Conservation (phyloP, 2,797 vertebrate species). For the Eulemur coronatus region DNA sequence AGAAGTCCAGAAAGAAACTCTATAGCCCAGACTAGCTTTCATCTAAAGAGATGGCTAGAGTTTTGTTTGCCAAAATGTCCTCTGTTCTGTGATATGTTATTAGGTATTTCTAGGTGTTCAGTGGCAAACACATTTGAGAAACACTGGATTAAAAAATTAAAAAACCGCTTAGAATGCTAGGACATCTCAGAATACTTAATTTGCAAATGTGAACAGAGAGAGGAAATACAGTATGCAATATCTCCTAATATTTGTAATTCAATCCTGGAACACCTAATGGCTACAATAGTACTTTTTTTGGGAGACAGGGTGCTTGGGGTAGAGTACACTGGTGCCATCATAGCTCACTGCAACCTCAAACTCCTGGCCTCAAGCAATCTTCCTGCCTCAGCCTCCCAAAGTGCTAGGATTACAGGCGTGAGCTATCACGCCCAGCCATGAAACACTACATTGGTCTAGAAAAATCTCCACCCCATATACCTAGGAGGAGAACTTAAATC, state of each 20-base stretch:
- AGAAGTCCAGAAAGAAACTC: background rate
- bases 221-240: background rate
- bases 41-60: constrained; percentile 28
- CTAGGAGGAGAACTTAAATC: background rate
- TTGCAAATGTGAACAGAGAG: background rate
- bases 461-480: background rate
- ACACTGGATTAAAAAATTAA: background rate
- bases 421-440: too few species aligned
- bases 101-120: background rate
- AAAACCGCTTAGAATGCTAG: background rate
- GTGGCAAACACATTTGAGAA: constrained; percentile 34
- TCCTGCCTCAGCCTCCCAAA: too few species aligned
- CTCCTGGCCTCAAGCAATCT: too few species aligned
- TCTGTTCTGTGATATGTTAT: background rate
- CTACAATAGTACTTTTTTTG: background rate
- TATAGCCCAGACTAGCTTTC: background rate
- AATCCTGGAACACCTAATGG: background rate
- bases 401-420: too few species aligned
- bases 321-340: too few species aligned
- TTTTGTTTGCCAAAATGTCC: background rate
- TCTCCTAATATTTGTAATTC: background rate
- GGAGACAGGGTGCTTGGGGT: too few species aligned
- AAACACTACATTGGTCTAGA: background rate
- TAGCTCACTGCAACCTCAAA: too few species aligned
- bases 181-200: background rate